These are phyloP conservation scores for Sebastes ruberrimus DNA, from an alignment of 2,797 vertebrate species.

Conservation along the genomic window DNA sequence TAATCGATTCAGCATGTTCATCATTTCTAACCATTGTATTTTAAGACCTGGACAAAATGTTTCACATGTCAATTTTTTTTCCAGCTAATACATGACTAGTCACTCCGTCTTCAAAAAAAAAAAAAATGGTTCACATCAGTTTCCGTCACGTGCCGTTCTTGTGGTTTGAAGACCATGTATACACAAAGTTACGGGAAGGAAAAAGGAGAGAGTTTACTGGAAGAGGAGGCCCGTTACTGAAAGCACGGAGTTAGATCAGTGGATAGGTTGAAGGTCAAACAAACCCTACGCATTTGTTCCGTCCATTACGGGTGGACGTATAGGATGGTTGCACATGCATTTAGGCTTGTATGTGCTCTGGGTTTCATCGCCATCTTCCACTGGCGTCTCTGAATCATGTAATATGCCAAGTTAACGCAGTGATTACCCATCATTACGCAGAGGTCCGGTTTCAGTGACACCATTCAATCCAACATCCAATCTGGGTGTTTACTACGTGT, in stretches of 20 bases:
- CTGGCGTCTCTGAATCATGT: conserved; percentile 62
- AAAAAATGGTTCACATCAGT: conserved; percentile 27
- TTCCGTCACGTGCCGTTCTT: conserved; percentile 68
- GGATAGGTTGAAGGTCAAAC: conserved; percentile 73
- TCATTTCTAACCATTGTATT: conserved; percentile 61
- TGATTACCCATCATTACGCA: conserved; percentile 73
- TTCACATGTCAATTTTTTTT: conserved; percentile 49
- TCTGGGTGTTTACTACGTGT: conserved; percentile 61
- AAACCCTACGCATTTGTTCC: conserved; percentile 67
- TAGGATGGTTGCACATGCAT: conserved; percentile 13
- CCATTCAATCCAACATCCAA: conserved; percentile 50
- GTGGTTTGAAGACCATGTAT: conserved; percentile 68
- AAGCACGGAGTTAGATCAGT: conserved; percentile 44
- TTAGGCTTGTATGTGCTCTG: conserved; percentile 40
- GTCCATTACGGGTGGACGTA: conserved; percentile 42
- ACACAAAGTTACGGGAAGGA: conserved; percentile 80
- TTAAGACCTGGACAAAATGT: conserved; percentile 48
- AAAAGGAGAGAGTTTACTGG: conserved; percentile 75
- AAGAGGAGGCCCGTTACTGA: conserved; percentile 69
- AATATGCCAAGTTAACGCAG: conserved; percentile 57
- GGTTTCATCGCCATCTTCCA: conserved; percentile 51
- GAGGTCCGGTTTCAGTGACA: conserved; percentile 63
- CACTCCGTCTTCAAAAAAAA: conserved; percentile 55
- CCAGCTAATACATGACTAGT: conserved; percentile 72
- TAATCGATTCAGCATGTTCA: conserved; percentile 72